These are phyloP conservation scores for Triplophysa rosa DNA, from an alignment of 2,113 vertebrate genomes.

Conservation along the genomic window DNA sequence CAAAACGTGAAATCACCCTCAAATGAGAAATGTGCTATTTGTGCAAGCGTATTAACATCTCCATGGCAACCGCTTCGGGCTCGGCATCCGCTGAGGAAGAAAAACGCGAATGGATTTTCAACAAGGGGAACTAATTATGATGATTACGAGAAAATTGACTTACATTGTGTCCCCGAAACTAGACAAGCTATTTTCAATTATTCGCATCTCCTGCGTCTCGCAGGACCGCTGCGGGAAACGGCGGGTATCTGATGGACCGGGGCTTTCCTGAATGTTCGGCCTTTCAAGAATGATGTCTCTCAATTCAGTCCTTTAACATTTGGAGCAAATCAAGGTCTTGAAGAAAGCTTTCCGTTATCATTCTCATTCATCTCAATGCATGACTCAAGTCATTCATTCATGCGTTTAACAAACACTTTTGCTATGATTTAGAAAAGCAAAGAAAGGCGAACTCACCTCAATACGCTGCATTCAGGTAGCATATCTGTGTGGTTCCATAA, in stretches of 20 bases:
- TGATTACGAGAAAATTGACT: conserved; percentile 64
- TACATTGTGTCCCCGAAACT: conserved; percentile 59
- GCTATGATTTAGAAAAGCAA: no score
- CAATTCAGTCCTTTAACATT: conserved; percentile 1
- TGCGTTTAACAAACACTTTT: no score
- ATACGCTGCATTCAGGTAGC: no score
- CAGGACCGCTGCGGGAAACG: conserved; percentile 46
- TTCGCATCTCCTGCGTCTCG: conserved; percentile 22
- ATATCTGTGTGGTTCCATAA: no score
- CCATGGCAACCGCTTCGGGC: conserved; percentile 80
- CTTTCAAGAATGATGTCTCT: not conserved
- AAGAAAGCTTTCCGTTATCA: not conserved
- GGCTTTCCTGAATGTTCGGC: not conserved
- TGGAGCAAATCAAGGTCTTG: not conserved
- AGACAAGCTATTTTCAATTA: conserved; percentile 45
- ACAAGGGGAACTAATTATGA: conserved; percentile 74
- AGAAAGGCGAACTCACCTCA: no score
- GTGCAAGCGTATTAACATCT: conserved; percentile 72
- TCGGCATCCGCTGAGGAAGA: conserved; percentile 73
- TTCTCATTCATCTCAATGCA: not conserved
- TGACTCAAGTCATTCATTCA: no score
- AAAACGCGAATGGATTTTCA: conserved; percentile 67
- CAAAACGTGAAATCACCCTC: conserved; percentile 46
- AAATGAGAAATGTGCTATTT: conserved; percentile 70
- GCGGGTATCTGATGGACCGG: conserved; percentile 27